Percentiles rank a stretch among this genome's conserved stretches.
Evolutionary conservation across 2,888 invertebrate genomes (phyloP).

Genomic region (Mesodorylaimus sp.): DNA sequence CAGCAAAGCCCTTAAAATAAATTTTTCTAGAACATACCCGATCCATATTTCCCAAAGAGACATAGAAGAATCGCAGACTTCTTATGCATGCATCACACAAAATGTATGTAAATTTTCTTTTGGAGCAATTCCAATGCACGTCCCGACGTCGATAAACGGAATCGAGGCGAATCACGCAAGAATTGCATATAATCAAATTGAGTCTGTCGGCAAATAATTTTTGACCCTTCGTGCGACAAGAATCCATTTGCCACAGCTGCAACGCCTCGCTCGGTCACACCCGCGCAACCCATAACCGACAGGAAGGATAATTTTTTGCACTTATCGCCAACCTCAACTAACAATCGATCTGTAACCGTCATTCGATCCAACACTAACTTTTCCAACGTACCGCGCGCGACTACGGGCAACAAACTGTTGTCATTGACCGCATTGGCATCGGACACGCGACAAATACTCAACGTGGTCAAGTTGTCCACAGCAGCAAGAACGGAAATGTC

Average conservation of each 20-base stretch:
- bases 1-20: too few relatives aligned
- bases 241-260: not conserved
- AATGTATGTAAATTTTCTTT: not conserved
- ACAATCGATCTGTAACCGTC: not conserved
- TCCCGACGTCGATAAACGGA: not conserved
- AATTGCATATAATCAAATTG: not conserved
- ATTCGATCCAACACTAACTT: not conserved
- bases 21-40: too few relatives aligned
- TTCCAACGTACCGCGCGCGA: not conserved
- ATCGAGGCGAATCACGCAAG: not conserved
- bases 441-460: not conserved
- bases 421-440: not conserved
- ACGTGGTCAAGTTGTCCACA: not conserved
- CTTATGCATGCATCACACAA: too few relatives aligned
- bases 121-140: not conserved
- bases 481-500: not conserved
- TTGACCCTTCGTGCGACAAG: too few relatives aligned
- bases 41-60: too few relatives aligned
- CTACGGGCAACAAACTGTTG: not conserved
- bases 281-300: not conserved
- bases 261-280: not conserved
- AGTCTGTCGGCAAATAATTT: not conserved
- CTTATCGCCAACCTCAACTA: not conserved
- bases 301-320: not conserved
- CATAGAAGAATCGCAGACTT: too few relatives aligned